Evolutionary conservation across 1,140 invertebrate genomes (phyloP).

Genomic region (Plodia interpunctella): DNA sequence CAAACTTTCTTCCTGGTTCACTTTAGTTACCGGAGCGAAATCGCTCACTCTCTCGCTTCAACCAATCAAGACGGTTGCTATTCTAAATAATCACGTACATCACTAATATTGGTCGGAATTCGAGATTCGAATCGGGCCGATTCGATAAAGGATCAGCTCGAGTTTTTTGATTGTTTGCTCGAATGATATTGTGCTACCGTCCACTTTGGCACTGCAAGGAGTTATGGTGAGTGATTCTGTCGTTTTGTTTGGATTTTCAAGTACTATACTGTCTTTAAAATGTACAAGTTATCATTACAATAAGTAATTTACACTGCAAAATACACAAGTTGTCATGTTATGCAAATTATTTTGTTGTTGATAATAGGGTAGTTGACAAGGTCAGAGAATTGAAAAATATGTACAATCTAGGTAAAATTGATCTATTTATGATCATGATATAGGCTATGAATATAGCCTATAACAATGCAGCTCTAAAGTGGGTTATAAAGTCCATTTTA

Average conservation of each 20-base stretch:
- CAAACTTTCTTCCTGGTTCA: constrained; percentile 27
- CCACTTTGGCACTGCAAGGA: constrained; percentile 29
- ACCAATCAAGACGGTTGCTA: background rate
- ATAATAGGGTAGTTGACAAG: no score
- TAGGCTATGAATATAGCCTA: no score
- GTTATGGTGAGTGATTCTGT: constrained; percentile 32
- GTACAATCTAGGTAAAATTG: no score
- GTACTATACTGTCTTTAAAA: no score
- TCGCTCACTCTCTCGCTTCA: background rate
- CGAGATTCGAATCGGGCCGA: background rate
- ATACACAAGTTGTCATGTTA: no score
- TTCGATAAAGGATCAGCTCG: background rate
- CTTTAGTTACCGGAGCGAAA: background rate
- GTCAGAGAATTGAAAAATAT: no score
- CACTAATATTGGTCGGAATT: background rate
- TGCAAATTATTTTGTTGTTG: no score
- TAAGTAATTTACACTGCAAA: no score
- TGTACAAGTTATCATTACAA: no score
- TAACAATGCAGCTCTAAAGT: no score
- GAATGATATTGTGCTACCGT: constrained; percentile 40
- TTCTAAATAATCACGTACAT: constrained; percentile 33
- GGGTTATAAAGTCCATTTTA: no score
- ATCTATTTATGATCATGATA: no score
- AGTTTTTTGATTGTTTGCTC: constrained; percentile 23
- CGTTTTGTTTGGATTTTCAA: background rate